Base-by-base conservation (phyloP, 1,140 invertebrate genomes). In the Nilaparvata lugens region DNA sequence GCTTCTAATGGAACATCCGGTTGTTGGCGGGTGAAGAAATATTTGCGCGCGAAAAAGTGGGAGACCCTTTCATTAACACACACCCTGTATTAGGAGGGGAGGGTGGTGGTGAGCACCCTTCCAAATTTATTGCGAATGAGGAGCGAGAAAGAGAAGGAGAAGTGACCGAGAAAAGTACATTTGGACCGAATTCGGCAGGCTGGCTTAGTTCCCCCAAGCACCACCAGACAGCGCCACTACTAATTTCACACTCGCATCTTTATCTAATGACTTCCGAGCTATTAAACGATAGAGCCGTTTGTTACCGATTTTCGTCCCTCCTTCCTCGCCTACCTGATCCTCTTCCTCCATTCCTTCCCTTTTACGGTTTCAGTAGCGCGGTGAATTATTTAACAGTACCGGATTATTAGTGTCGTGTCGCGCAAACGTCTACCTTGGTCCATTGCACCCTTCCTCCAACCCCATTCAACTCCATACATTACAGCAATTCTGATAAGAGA, bases 221-320 rank as follows among this genome's bases (percentile, higher is more conserved):
- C 31, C 31, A 48, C 2, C 16, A 48, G 45, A 16, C 21, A 23
- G 45, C 21, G 16, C 45, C 21, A 48, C 45, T 48, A 48, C 45
- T 48, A 48, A 48, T 48, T 48, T 48, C 45, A 48, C 45, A 48
- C 45, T 48, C 45, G 45, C 45, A 48, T 48, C 45, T 48, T 48
- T 48, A 48, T 48, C 45, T 48, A 48, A 48, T 48, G 45, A 48
- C 45, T 48, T 48, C 45, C 45, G 45, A 48, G 45, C 45, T 48
- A 48, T 48, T 48, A 48, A 48, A 48, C 45, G 45, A 48, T 48
- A 48, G 45, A 48, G 45, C 45, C 45, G 45, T 48, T 48, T 48
- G 45, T 48, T 48, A 48, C 45, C 45, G 45, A 48, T 48, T 48
- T 48, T 18, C 45, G 6, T 11, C 45, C 45, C 21, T 18, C 5